These are phyloP conservation scores for Mesitornis unicolor DNA, from an alignment of 2,113 vertebrate genomes.

Conservation along the genomic window DNA sequence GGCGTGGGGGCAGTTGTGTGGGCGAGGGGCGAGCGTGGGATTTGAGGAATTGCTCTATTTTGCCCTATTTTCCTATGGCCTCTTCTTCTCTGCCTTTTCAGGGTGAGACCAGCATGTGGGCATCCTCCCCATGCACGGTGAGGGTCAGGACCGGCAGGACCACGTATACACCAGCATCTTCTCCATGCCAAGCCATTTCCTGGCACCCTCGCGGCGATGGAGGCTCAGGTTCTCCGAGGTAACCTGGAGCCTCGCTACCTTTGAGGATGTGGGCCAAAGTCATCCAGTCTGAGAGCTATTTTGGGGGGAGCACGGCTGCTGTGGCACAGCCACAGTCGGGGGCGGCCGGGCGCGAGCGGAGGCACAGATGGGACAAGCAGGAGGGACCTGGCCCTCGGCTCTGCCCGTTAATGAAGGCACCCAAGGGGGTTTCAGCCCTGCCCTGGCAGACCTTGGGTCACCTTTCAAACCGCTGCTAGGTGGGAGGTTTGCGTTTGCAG, in stretches of 20 bases:
- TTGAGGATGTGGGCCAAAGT: constrained; percentile 68
- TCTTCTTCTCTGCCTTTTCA: neutral
- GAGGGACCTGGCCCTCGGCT: neutral
- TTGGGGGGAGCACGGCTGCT: neutral
- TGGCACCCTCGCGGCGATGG: fast-evolving
- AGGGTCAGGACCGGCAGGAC: fast-evolving
- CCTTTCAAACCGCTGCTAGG: neutral
- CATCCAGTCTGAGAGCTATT: constrained; percentile 50
- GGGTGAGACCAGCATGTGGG: fast-evolving
- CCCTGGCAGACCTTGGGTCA: neutral
- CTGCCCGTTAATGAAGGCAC: neutral
- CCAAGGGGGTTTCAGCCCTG: neutral
- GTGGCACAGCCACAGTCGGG: neutral
- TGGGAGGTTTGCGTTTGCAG: neutral
- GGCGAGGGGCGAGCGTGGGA: neutral
- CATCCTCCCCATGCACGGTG: fast-evolving
- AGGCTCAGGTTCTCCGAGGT: neutral
- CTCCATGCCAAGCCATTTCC: neutral
- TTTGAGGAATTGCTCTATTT: neutral
- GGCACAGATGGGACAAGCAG: constrained; percentile 1
- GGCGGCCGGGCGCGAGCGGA: neutral
- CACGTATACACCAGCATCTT: neutral
- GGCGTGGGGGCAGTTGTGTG: fast-evolving
- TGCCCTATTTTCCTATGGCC: fast-evolving
- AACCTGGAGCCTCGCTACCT: constrained; percentile 11